A percentile compares a stretch with the other conserved stretches of the same genome.
Conservation (phyloP, 2,797 vertebrate genomes). For the Sternarchorhynchus goeldii region DNA sequence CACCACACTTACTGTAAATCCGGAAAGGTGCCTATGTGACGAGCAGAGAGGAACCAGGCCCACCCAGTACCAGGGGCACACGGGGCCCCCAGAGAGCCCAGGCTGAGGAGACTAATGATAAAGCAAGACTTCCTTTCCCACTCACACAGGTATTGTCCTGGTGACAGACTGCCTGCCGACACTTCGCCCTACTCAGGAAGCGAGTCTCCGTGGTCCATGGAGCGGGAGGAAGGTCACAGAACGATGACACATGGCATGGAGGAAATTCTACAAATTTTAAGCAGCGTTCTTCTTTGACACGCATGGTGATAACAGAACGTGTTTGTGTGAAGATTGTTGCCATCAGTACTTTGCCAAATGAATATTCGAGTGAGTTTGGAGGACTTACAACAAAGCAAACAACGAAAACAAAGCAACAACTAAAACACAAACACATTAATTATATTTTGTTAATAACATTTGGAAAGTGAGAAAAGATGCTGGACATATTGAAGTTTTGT, state of each 20-base stretch:
- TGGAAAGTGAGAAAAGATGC: neutral
- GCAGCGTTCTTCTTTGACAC: too few species aligned
- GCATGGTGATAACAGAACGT: neutral
- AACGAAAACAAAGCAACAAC: neutral
- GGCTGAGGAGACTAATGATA: slow-evolving; percentile 71
- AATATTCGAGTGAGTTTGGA: too few species aligned
- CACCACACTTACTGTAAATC: slow-evolving; percentile 58
- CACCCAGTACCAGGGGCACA: slow-evolving; percentile 52
- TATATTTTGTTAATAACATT: neutral
- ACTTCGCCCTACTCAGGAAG: slow-evolving; percentile 69
- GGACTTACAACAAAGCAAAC: neutral
- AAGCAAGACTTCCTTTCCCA: slow-evolving; percentile 74
- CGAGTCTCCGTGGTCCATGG: slow-evolving; percentile 58
- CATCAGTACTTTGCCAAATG: too few species aligned
- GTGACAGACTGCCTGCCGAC: slow-evolving; percentile 76
- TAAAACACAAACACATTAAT: neutral
- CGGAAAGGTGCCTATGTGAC: slow-evolving; percentile 44
- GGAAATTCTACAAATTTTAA: neutral
- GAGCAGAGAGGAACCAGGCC: slow-evolving; percentile 55
- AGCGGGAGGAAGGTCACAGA: slow-evolving; percentile 41
- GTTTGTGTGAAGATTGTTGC: neutral
- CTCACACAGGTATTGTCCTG: slow-evolving; percentile 65
- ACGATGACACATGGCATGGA: slow-evolving; percentile 39
- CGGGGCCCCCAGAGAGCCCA: slow-evolving; percentile 65
- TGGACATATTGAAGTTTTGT: neutral